A percentile compares a stretch with the other conserved stretches of the same genome.
phyloP scores from a whole-genome alignment of 1,140 invertebrate genomes.

The Tetramorium parvispinum region DNA sequence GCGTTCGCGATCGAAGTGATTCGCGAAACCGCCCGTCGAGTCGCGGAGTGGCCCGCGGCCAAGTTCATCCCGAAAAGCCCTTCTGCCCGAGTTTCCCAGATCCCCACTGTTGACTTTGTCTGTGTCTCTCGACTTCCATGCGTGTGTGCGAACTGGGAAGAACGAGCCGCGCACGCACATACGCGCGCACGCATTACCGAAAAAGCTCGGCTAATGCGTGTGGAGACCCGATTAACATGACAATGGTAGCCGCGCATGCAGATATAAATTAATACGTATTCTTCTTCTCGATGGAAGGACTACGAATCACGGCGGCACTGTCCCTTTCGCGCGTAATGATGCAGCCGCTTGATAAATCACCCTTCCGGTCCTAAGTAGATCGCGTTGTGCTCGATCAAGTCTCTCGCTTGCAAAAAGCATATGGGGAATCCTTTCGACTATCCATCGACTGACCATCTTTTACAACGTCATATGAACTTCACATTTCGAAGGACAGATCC shows the following conservation, averaged over 20 bases:
- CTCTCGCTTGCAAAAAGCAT: constrained; percentile 14
- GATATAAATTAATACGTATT: constrained; percentile 86
- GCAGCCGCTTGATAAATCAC: constrained; percentile 37
- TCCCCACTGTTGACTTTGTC: constrained; percentile 72
- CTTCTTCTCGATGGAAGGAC: constrained; percentile 80
- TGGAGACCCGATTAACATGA: constrained; percentile 81
- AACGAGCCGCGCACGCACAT: constrained; percentile 40
- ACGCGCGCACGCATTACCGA: constrained; percentile 39
- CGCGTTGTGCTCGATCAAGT: constrained; percentile 32
- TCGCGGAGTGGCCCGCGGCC: constrained; percentile 4
- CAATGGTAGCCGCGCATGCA: constrained; percentile 81
- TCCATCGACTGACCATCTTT: too few relatives aligned
- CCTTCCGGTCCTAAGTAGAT: constrained; percentile 46
- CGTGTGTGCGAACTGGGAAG: constrained; percentile 35
- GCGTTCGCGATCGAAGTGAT: constrained; percentile 18
- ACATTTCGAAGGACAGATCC: too few relatives aligned
- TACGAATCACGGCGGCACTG: constrained; percentile 48
- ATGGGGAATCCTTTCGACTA: neutral
- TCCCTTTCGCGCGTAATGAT: constrained; percentile 42
- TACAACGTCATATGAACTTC: too few relatives aligned
- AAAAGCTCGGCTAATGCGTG: constrained; percentile 64
- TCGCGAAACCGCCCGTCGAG: neutral
- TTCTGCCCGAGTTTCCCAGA: constrained; percentile 81
- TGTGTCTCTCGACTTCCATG: constrained; percentile 19
- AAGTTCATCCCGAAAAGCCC: constrained; percentile 42